phyloP scores from a whole-genome alignment of 2,888 invertebrate species.

The Drosophila setosimentum region DNA sequence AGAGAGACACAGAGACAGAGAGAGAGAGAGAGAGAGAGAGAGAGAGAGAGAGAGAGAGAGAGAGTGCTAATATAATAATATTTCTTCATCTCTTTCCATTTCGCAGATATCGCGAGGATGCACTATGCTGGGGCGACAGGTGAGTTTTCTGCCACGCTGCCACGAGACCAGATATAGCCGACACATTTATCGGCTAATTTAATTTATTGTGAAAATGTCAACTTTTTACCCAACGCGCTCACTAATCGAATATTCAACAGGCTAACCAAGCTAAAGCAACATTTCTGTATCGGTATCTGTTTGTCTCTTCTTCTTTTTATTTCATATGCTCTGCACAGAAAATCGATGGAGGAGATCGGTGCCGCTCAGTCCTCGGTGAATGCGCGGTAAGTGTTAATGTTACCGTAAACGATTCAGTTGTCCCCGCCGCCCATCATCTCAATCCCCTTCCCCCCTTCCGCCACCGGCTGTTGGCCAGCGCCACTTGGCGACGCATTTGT shows the following conservation, averaged over 20 bases:
- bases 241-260: conserved; percentile 77
- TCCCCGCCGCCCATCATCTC: conserved; percentile 10
- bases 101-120: conserved; percentile 95
- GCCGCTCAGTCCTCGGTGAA: conserved; percentile 93
- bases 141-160: conserved; percentile 85
- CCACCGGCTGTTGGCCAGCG: conserved; percentile 51
- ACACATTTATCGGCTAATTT: conserved; percentile 84
- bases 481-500: conserved; percentile 83
- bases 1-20: not conserved
- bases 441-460: conserved; percentile 3
- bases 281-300: conserved; percentile 29
- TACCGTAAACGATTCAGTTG: conserved; percentile 71
- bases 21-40: not conserved
- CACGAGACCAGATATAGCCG: conserved; percentile 64
- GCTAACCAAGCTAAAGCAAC: conserved; percentile 45
- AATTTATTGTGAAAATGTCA: conserved; percentile 83
- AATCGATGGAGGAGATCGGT: conserved; percentile 93
- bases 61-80: too few relatives aligned
- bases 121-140: conserved; percentile 96
- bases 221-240: conserved; percentile 67
- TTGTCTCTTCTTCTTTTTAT: conserved; percentile 23
- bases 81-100: conserved; percentile 84
- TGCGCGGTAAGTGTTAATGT: conserved; percentile 91
- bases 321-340: conserved; percentile 89
- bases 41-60: not conserved